Evolutionary conservation across 2,888 invertebrate genomes (phyloP).

Genomic region (Nipponacmea schrenckii): DNA sequence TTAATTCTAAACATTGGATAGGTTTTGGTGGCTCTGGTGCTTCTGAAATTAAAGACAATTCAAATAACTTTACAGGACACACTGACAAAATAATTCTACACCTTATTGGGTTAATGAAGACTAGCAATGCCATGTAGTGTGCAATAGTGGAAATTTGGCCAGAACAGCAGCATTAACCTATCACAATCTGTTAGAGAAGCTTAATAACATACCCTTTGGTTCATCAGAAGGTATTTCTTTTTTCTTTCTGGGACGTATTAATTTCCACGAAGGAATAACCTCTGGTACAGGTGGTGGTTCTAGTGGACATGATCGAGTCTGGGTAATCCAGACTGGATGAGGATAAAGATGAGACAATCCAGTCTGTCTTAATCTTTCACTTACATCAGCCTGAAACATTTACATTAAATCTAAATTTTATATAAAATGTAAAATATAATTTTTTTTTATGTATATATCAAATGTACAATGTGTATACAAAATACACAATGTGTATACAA

Average conservation of each 20-base stretch:
- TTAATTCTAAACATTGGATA: slow-evolving; percentile 65
- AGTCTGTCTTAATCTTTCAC: slow-evolving; percentile 64
- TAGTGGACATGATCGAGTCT: slow-evolving; percentile 66
- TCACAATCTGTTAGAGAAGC: no score
- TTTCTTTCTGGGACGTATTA: slow-evolving; percentile 65
- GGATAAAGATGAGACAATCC: slow-evolving; percentile 66
- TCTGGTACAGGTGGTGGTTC: slow-evolving; percentile 66
- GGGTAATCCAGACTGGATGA: slow-evolving; percentile 65
- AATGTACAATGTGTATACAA: not conserved
- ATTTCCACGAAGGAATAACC: slow-evolving; percentile 66
- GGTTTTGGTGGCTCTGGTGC: slow-evolving; percentile 58
- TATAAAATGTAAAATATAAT: no score
- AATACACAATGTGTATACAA: not conserved
- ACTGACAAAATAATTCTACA: no score
- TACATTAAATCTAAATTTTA: no score
- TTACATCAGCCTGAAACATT: slow-evolving; percentile 61
- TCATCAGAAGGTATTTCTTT: slow-evolving; percentile 63
- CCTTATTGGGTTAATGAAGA: no score
- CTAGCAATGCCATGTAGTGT: no score
- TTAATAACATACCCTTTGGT: slow-evolving; percentile 50
- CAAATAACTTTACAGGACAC: no score
- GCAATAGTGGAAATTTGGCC: no score
- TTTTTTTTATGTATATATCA: no score
- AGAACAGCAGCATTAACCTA: no score
- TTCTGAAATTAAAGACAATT: slow-evolving; percentile 34